Evolutionary conservation across 35 echinoderm and acorn worm genomes (phyloP), one percentile per base, ranked within the genome.

Genomic region (Diadema setosum): DNA sequence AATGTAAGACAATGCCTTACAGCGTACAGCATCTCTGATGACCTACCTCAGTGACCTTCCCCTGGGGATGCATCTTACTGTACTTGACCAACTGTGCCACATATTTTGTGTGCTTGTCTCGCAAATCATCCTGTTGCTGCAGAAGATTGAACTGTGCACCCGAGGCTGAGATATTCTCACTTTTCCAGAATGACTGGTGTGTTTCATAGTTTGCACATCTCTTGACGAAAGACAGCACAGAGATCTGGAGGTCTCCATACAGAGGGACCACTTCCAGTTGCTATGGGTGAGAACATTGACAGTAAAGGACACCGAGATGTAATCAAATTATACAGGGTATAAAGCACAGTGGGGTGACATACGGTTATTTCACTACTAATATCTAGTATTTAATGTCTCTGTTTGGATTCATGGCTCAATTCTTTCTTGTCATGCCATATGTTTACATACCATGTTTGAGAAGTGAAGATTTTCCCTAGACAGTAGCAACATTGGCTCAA

Each of bases 161-260:
- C 1, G 61, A n/a, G 1, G 42, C 30, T 7, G 67, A 45, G 32
- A 64, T 83, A 6, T 84, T 61, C 2, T 75, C 86, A 29, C 86
- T 89, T 32, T 57, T 92, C 94, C 94, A 97, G 27, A 57, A 57
- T 2, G 94, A 97, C 82, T 92, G 86, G 74, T 97, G 82, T 15
- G n/a, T 74, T 1, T 92, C 65, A 49, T 86, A 97, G 75, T 97
- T 97, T n/a, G 82, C 85, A 34, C 90, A 88, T 65, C 90, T 97
- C 52, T 83, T 93, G 32, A 97, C 86, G 90, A 92, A 97, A 0
- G 90, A 80, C 41, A 93, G 92, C 17, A 97, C 85, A 5, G 90
- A 82, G 31, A 97, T 93, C 81, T 97, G 94, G 17, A 93, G 87
- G 74, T 97, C 94, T 30, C 94, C 94, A 46, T 92, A 97, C 4